Evolutionary conservation across 2,888 invertebrate genomes (phyloP), one percentile per base, ranked within the genome.

Genomic region (Lycia hirtaria): DNA sequence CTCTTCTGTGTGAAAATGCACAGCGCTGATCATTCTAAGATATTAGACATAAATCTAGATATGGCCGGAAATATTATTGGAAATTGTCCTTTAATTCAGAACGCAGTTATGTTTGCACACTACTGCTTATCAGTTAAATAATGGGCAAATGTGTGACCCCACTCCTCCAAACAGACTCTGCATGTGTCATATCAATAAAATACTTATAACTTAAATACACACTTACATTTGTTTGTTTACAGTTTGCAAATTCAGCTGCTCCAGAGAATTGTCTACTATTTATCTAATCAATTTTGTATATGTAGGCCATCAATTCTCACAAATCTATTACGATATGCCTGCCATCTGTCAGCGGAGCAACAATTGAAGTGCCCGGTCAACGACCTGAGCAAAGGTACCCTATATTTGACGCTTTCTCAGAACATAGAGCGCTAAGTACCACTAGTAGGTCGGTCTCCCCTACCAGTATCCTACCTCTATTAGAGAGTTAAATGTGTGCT

Each of bases 251-350:
- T 48, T 48, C 47, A 60, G 32, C 40, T 56, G 53, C 37, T 37
- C 44, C 17, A 38, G 15, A 48, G 30, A 51, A 57, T 43, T 48
- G 60, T 51, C 44, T 52, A 62, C 38, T 53, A 53, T 45, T 45
- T 50, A 47, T 64, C 54, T 53, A 55, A 67, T 61, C 72, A 75
- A 75, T 75, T 62, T 64, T 72, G 73, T 24, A 67, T 59, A 76
- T 69, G 70, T 76, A 60, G 77, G 76, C 60, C 76, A 71, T 71
- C 74, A 75, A 72, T 76, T 72, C 71, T 76, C 65, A 73, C 73
- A 69, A 75, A 68, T 71, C 67, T 75, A 69, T 71, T 73, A 70
- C 71, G 69, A 69, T 74, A 76, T 71, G 72, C 68, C 66, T 71
- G 66, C 66, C 71, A 72, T 74, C 68, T 72, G 65, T 53, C 69